These are phyloP conservation scores for Entomobrya proxima DNA, from an alignment of 2,888 invertebrate genomes.

Conservation along the genomic window DNA sequence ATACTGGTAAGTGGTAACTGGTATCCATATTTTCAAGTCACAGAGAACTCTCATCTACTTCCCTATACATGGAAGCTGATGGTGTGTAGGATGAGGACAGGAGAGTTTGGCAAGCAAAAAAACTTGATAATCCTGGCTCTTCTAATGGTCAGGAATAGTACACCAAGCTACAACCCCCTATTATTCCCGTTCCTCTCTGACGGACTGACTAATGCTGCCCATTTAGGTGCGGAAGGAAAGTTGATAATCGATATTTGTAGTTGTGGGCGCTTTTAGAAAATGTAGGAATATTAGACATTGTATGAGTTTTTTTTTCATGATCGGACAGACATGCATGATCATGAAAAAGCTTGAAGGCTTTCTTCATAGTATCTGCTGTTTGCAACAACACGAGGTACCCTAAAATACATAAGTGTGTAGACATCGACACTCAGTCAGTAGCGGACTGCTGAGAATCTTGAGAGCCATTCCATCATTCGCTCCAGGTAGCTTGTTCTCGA, in stretches of 20 bases:
- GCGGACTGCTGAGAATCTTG: constrained; percentile 1
- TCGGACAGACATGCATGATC: neutral
- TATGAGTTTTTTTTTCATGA: neutral
- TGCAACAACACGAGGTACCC: neutral
- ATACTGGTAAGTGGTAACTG: neutral
- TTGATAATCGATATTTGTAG: constrained; percentile 65
- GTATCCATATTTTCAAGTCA: constrained; percentile 8
- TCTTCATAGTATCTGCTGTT: neutral
- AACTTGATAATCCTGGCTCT: neutral
- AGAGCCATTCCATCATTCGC: constrained; percentile 49
- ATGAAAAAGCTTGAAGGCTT: neutral
- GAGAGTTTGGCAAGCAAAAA: neutral
- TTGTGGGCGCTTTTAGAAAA: neutral
- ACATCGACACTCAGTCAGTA: neutral
- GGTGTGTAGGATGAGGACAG: neutral
- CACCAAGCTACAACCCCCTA: constrained; percentile 5
- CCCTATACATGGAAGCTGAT: constrained; percentile 23
- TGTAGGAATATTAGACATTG: neutral
- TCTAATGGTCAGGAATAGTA: neutral
- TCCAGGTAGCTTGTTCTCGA: constrained; percentile 39
- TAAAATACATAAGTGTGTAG: too few species aligned
- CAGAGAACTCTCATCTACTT: neutral
- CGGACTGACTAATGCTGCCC: constrained; percentile 41
- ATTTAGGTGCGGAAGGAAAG: constrained; percentile 58
- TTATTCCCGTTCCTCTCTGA: constrained; percentile 36